Conservation (phyloP, 2,888 invertebrate genomes). For the Drosophila borealis region DNA sequence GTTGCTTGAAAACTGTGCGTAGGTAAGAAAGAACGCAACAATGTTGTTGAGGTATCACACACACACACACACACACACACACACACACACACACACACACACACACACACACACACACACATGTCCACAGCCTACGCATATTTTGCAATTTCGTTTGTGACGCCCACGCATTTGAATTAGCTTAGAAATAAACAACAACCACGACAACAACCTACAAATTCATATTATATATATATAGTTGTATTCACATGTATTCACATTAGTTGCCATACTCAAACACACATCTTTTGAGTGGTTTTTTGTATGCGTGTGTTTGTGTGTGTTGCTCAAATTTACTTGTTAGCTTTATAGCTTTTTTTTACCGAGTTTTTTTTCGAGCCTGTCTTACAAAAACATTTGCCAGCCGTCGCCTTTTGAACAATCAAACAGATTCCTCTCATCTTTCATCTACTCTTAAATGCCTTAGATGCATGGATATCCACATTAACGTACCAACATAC, state of each 20-base stretch:
- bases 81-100: not conserved
- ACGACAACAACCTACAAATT: slow-evolving; percentile 62
- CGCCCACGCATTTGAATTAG: slow-evolving; percentile 77
- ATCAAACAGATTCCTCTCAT: not conserved
- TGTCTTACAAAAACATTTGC: slow-evolving; percentile 11
- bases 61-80: not conserved
- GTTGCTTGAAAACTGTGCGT: slow-evolving; percentile 70
- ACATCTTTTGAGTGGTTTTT: slow-evolving; percentile 6
- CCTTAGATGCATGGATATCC: too few species aligned
- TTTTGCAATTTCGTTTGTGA: slow-evolving; percentile 80
- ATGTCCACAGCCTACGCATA: slow-evolving; percentile 71
- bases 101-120: not conserved
- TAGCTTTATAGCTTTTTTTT: not conserved
- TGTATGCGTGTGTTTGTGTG: not conserved
- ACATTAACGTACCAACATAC: too few species aligned
- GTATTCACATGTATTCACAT: slow-evolving; percentile 39
- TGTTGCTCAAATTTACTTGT: slow-evolving; percentile 16
- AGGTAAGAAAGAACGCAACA: slow-evolving; percentile 71
- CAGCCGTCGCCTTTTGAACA: slow-evolving; percentile 1
- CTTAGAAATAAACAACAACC: slow-evolving; percentile 69
- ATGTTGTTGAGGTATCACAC: slow-evolving; percentile 7
- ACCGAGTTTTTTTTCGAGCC: not conserved
- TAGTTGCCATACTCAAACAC: slow-evolving; percentile 28
- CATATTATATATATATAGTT: slow-evolving; percentile 44
- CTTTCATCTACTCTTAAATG: too few species aligned